Evolutionary conservation across 2,797 vertebrate species (phyloP).

Genomic region (Lepus oiostolus): DNA sequence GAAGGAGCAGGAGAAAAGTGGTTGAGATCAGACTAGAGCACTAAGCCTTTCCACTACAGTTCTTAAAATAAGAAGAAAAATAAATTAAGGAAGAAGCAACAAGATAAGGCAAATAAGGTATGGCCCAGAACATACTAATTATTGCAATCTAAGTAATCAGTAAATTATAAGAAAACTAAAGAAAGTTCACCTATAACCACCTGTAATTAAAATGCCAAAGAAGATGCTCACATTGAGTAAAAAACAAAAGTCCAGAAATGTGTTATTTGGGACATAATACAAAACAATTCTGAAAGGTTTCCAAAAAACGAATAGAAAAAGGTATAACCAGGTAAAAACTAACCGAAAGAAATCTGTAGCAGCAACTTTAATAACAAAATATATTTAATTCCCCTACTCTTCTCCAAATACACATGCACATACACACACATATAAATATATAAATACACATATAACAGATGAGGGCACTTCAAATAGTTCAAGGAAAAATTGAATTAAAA

Average conservation of each 20-base stretch:
- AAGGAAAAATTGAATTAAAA: too few relatives aligned
- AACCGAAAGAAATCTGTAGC: constrained; percentile 19
- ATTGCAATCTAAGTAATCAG: background rate
- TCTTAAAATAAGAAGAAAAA: constrained; percentile 39
- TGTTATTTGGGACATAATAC: background rate
- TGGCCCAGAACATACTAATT: background rate
- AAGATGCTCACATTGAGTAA: background rate
- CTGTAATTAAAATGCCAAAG: background rate
- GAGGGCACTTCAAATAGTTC: too few relatives aligned
- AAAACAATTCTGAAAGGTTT: constrained; percentile 50
- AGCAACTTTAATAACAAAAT: constrained; percentile 33
- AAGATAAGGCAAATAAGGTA: background rate
- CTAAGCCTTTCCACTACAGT: background rate
- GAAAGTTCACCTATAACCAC: background rate
- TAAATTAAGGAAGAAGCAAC: constrained; percentile 30
- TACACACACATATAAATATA: background rate
- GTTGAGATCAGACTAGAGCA: background rate
- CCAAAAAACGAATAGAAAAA: background rate
- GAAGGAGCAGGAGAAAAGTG: background rate
- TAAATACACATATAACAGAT: background rate
- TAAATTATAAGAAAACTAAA: background rate
- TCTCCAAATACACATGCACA: background rate
- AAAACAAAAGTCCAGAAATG: constrained; percentile 37
- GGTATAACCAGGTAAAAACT: background rate
- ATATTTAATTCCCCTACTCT: background rate